These are phyloP conservation scores for Diorhabda carinulata DNA, from an alignment of 1,140 invertebrate species.

Conservation along the genomic window DNA sequence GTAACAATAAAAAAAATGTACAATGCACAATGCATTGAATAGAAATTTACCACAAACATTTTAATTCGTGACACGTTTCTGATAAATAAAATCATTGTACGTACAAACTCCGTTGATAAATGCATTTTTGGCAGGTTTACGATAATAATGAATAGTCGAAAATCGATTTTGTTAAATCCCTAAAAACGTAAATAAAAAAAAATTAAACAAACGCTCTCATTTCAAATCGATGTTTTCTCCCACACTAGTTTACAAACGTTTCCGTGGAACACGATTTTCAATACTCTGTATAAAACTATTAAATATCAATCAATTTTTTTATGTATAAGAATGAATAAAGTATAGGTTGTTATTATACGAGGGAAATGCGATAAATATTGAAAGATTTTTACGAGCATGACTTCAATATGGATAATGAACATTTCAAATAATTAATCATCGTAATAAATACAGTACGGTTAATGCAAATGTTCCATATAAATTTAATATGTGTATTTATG, in stretches of 20 bases:
- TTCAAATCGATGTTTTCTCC: background rate
- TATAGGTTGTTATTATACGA: too few species aligned
- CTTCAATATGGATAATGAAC: too few species aligned
- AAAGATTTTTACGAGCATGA: too few species aligned
- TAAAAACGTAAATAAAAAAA: background rate
- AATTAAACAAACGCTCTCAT: slow-evolving; percentile 10
- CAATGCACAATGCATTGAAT: too few species aligned
- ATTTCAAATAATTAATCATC: too few species aligned
- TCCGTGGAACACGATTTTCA: slow-evolving; percentile 15
- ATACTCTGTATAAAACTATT: slow-evolving; percentile 15
- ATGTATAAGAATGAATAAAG: background rate
- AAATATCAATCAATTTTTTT: slow-evolving; percentile 15
- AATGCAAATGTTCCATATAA: too few species aligned
- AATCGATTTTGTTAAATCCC: slow-evolving; percentile 8
- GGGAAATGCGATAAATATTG: too few species aligned
- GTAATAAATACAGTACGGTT: too few species aligned
- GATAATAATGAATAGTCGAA: slow-evolving; percentile 6
- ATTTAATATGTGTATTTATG: too few species aligned
- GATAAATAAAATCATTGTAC: slow-evolving; percentile 4
- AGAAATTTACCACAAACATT: slow-evolving; percentile 5
- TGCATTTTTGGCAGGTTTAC: background rate
- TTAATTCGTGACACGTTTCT: slow-evolving; percentile 11
- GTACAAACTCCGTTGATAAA: slow-evolving; percentile 9
- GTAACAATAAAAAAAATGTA: too few species aligned
- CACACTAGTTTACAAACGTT: slow-evolving; percentile 7